Evolutionary conservation across 1,140 invertebrate species (phyloP), one percentile per base, ranked within the genome.

Genomic region (Apis florea): DNA sequence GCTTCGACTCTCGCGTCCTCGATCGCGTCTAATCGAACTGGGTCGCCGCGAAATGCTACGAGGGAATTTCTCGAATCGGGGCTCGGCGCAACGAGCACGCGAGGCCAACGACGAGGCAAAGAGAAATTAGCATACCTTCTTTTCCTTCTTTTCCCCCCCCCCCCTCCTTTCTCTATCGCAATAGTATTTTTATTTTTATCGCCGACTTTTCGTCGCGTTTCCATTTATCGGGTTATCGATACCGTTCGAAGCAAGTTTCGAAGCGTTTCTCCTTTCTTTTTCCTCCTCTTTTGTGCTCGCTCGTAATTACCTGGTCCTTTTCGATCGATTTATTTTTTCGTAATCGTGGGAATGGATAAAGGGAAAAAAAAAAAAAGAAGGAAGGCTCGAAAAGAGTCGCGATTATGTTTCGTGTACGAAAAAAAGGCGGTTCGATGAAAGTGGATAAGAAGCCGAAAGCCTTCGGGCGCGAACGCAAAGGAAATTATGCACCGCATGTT

Each of bases 401-500:
- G 54, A 53, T 47, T 40, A 19, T n/a, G 54, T 47, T 24, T 19
- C 24, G 49, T 13, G 49, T 26, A 51, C 19, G 49, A 40, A 15
- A n/a, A 21, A 11, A 8, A n/a, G 40, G 8, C 53, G 47, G n/a
- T 56, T 47, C 56, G 66, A 71, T 31, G 56, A 11, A 40, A 15
- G 49, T 59, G 78, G 69, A 79, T 79, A 64, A 64, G 69, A 68
- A 66, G n/a, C 31, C 15, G 63, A 53, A 40, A 81, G 54, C 61
- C 73, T 77, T 79, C 68, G 73, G 68, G 68, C 68, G 54, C 53
- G 83, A 85, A 83, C 47, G 82, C 85, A 68, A 59, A 59, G 31
- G 61, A 66, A 73, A 88, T 84, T 79, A 59, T 73, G 86, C 86
- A 88, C 86, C 83, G 86, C 86, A 88, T 88, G 85, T 78, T 88